Evolutionary conservation across 1,140 invertebrate genomes (phyloP), one percentile per base, ranked within the genome.

Genomic region (Drosophila nigrodunni): DNA sequence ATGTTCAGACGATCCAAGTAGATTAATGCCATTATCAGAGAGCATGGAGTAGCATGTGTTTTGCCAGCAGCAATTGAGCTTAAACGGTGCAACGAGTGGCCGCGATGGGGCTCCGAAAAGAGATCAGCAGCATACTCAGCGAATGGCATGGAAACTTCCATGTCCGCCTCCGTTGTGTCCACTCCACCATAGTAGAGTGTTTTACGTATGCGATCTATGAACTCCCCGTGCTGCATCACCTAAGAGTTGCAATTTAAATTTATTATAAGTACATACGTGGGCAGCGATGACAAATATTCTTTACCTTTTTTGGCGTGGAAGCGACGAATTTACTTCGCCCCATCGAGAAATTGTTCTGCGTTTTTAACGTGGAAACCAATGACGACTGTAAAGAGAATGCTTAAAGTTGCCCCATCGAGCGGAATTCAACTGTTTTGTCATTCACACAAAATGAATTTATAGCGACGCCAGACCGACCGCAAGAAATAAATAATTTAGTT

Each of bases 121-220:
- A 96, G 93, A 91, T 97, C 96, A 2, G 96, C 96, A 39, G 97
- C 96, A 70, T 98, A 94, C 93, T 97, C 97, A 95, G 93, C 80
- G 57, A 92, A 60, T 5, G 80, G 77, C 58, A 68, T 57, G 43
- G 79, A 80, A 25, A 87, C 62, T 61, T 78, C 61, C 78, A 76
- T 82, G 25, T 93, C 93, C 92, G 46, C 37, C 13, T 86, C 92
- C 96, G 96, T 96, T 93, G 96, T 97, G 59, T 97, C 94, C 54
- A 96, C 96, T 41, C 97, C 96, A 95, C 96, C 96, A 94, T 97
- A 98, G 92, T 98, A 98, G 5, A 98, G 93, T 0, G 96, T 96
- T 92, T 98, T 98, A 1, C 94, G 95, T 60, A 98, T 96, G 74
- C 97, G 94, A 75, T 95, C 94, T 58, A 97, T 93, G 90, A 97